Evolutionary conservation across 1,140 invertebrate genomes (phyloP).

Genomic region (Aphelinus certus): DNA sequence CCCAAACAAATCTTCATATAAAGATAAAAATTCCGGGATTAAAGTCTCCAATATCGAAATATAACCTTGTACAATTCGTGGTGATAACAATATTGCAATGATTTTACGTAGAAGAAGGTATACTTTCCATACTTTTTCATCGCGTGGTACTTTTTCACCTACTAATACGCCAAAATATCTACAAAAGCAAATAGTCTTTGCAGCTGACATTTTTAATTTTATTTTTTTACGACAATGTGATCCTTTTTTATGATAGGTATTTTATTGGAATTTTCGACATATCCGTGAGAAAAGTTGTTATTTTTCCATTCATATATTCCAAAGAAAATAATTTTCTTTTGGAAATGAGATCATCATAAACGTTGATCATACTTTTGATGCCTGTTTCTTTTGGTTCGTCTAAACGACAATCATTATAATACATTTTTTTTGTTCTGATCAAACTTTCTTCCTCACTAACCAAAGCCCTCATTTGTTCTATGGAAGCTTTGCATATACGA

Average conservation of each 20-base stretch:
- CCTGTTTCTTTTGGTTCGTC: slow-evolving; percentile 7
- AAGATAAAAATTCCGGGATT: too few species aligned
- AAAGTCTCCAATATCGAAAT: too few species aligned
- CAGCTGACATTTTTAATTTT: slow-evolving; percentile 39
- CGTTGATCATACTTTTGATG: background rate
- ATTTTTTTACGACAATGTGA: slow-evolving; percentile 18
- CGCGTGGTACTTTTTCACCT: background rate
- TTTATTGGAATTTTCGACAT: background rate
- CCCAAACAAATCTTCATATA: background rate
- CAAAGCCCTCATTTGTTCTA: background rate
- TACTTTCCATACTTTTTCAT: slow-evolving; percentile 29
- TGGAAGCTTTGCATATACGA: slow-evolving; percentile 28
- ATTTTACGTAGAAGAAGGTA: slow-evolving; percentile 13
- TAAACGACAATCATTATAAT: slow-evolving; percentile 28
- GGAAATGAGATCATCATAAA: slow-evolving; percentile 19
- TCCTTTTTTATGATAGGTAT: slow-evolving; percentile 16
- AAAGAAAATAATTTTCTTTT: slow-evolving; percentile 27
- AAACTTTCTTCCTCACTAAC: background rate
- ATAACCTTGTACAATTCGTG: too few species aligned
- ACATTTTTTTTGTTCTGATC: background rate
- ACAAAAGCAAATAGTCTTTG: slow-evolving; percentile 37
- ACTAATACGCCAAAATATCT: slow-evolving; percentile 39
- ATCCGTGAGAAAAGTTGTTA: background rate
- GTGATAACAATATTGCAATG: too few species aligned
- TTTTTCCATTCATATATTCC: background rate